A percentile compares a stretch with the other conserved stretches of the same genome.
Evolutionary conservation across 1,140 invertebrate genomes (phyloP).

Genomic region (Drosophila subpulchrella): DNA sequence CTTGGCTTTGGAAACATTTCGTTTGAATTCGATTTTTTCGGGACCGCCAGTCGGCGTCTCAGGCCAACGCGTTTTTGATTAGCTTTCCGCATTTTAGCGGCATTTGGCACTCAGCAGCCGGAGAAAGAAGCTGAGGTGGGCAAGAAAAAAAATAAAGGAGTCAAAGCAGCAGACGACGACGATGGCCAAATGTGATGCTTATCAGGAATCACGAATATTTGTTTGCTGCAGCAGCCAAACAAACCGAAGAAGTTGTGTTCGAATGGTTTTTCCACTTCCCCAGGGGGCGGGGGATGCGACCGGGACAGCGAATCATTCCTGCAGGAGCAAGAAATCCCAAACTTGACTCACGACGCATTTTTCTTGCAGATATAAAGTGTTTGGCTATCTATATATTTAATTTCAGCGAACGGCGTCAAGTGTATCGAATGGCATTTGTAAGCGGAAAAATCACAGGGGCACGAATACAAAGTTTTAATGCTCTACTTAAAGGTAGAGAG

Average conservation of each 20-base stretch:
- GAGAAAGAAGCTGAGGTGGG: constrained; percentile 9
- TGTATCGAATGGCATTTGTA: constrained; percentile 70
- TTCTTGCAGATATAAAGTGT: constrained; percentile 46
- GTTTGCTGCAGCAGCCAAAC: constrained; percentile 66
- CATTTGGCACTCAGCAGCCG: constrained; percentile 60
- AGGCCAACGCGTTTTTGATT: constrained; percentile 83
- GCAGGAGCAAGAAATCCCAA: constrained; percentile 67
- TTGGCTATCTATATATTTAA: constrained; percentile 60
- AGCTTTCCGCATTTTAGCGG: constrained; percentile 82
- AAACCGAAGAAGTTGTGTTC: constrained; percentile 78
- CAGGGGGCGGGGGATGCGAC: constrained; percentile 24
- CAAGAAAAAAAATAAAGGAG: constrained; percentile 18
- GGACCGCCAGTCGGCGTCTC: constrained; percentile 39
- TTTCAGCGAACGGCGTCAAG: constrained; percentile 68
- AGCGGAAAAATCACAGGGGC: neutral
- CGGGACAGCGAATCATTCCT: constrained; percentile 46
- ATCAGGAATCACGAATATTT: constrained; percentile 84
- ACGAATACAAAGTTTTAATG: neutral
- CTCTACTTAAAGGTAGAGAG: neutral
- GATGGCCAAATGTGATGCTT: constrained; percentile 71
- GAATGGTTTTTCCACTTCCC: constrained; percentile 45
- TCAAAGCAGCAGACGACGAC: constrained; percentile 51
- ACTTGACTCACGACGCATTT: constrained; percentile 82
- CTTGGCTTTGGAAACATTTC: constrained; percentile 82
- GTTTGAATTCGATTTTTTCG: constrained; percentile 65